These are phyloP conservation scores for Mastomys natalensis DNA, from an alignment of 2,113 vertebrate genomes.

Conservation along the genomic window DNA sequence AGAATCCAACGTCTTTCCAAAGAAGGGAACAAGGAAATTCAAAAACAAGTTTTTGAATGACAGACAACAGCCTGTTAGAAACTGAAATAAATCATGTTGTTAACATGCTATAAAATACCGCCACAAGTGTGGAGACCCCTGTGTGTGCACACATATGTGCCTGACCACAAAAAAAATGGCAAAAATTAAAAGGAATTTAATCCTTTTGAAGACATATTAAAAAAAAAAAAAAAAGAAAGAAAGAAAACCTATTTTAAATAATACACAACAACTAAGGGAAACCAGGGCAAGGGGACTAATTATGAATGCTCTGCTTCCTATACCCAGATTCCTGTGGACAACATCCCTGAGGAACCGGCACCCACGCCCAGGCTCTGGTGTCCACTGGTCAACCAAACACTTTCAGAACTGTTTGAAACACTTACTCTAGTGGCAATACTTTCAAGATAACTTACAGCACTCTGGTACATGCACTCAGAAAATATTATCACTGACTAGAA, in stretches of 20 bases:
- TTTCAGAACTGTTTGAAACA: constrained; percentile 37
- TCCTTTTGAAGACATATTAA: constrained; percentile 7
- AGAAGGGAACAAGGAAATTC: constrained; percentile 31
- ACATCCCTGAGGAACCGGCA: not conserved
- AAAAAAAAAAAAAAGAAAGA: not conserved
- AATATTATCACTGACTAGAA: constrained; percentile 51
- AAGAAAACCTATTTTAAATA: constrained; percentile 45
- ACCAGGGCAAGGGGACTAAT: not conserved
- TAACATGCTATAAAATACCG: constrained; percentile 44
- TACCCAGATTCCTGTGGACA: constrained; percentile 39
- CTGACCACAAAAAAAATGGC: not conserved
- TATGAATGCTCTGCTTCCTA: constrained; percentile 14
- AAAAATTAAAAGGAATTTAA: constrained; percentile 40
- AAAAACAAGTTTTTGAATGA: constrained; percentile 41
- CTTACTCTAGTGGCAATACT: constrained; percentile 59
- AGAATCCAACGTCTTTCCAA: not conserved
- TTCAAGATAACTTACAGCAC: constrained; percentile 55
- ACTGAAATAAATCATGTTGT: constrained; percentile 31
- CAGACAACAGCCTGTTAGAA: constrained; percentile 51
- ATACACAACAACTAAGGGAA: constrained; percentile 30
- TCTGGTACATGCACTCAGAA: constrained; percentile 44
- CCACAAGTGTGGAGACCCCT: not conserved
- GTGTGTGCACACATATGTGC: no score
- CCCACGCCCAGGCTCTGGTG: constrained; percentile 29
- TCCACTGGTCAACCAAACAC: constrained; percentile 44